Base-by-base conservation (phyloP, 64 coral and sea anemone genomes). In the Astreopora myriophthalma region DNA sequence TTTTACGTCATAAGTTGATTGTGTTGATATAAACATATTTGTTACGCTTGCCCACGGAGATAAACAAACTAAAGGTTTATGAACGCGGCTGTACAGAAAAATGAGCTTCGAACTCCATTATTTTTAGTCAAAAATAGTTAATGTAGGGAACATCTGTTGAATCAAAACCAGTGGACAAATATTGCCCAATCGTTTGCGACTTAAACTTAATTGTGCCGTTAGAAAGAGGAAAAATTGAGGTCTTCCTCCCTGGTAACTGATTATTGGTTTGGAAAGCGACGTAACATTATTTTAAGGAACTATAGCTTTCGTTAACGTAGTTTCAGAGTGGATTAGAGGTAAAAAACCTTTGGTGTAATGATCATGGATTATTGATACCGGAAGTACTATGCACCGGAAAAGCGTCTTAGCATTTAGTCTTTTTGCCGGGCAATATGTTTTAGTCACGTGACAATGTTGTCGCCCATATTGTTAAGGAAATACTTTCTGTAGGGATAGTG, bases 381-480 rank as follows among this genome's bases (percentile, higher is more conserved):
- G 79, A 83, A 83, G 79, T 63, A 13, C 23, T 33, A 22, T 6
- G 8, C 1, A 91, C 80, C 90, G 90, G 90, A 92, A 85, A 73
- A 31, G 85, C 90, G 90, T 92, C 37, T 70, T 52, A 5, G 51
- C 17, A 55, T 55, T n/a, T 55, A 19, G 51, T 22, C 5, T 28
- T 67, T 36, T 77, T 73, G 72, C 69, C 90, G 80, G 82, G 64
- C 90, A 92, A 92, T 89, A 89, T 92, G 72, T 64, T 75, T 5
- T 48, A 31, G 69, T 75, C 79, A 85, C 90, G 84, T 84, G 90
- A 85, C 79, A 92, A 68, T 74, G 71, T 82, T 79, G 80, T 92
- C 90, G 90, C 90, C 90, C 90, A 92, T 92, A 84, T 92, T 92
- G 90, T 92, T 76, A 26, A 72, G 72, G 80, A 92, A 92, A 80